These are phyloP conservation scores for Ypsolopha sequella DNA, from an alignment of 2,888 invertebrate species.

Conservation along the genomic window DNA sequence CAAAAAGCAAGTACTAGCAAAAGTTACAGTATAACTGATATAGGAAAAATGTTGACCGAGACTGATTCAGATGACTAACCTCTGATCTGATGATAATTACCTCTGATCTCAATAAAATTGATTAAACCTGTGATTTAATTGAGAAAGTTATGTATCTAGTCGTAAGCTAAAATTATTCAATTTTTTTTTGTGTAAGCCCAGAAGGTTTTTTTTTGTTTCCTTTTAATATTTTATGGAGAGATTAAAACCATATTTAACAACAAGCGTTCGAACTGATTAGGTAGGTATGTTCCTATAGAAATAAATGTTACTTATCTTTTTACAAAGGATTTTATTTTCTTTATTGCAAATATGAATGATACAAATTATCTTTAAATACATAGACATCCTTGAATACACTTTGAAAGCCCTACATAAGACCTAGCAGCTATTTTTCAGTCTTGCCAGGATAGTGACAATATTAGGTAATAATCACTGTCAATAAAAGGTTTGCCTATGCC, in stretches of 20 bases:
- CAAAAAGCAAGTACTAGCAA: slow-evolving; percentile 4
- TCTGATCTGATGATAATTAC: slow-evolving; percentile 6
- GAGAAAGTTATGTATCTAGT: slow-evolving; percentile 3
- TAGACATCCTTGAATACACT: not conserved
- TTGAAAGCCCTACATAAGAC: slow-evolving; percentile 4
- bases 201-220: not conserved
- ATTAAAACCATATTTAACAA: not conserved
- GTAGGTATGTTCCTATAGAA: slow-evolving; percentile 2
- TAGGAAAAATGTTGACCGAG: slow-evolving; percentile 7
- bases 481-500: too few relatives aligned
- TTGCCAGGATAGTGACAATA: too few relatives aligned
- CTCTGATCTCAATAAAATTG: slow-evolving; percentile 3
- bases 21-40: slow-evolving; percentile 3
- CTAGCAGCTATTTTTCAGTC: too few relatives aligned
- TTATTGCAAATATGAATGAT: slow-evolving; percentile 4
- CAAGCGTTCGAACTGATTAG: slow-evolving; percentile 4
- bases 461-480: too few relatives aligned
- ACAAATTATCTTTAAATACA: not conserved
- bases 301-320: slow-evolving; percentile 4
- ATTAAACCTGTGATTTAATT: slow-evolving; percentile 6
- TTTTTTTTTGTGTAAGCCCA: slow-evolving; percentile 1
- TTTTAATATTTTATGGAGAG: slow-evolving; percentile 1
- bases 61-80: slow-evolving; percentile 6
- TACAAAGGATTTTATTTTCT: slow-evolving; percentile 5
- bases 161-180: slow-evolving; percentile 5